Percentiles rank a stretch among this genome's conserved stretches.
Conservation (phyloP, 2,888 invertebrate genomes). For the Drosophila putrida region DNA sequence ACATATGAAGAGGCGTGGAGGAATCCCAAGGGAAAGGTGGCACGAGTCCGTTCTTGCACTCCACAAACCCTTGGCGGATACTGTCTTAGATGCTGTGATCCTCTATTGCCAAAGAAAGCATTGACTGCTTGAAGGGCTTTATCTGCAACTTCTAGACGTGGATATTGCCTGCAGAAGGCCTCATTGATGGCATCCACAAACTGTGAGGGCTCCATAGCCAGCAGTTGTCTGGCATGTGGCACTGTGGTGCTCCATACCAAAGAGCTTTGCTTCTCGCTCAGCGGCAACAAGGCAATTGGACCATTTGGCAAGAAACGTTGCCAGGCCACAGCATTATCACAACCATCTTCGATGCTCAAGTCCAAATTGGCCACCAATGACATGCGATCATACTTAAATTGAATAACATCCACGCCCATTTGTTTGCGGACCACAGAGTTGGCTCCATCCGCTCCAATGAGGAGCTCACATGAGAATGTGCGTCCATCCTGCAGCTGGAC, state of each 20-base stretch:
- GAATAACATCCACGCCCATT: conserved; percentile 92
- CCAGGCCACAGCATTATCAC: conserved; percentile 96
- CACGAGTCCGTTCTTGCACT: conserved; percentile 87
- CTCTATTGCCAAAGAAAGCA: conserved; percentile 82
- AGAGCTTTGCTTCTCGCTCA: conserved; percentile 91
- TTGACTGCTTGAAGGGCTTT: conserved; percentile 86
- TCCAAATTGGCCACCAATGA: conserved; percentile 96
- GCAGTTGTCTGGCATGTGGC: conserved; percentile 90
- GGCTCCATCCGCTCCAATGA: conserved; percentile 98
- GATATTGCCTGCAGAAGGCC: conserved; percentile 87
- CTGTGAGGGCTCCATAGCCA: conserved; percentile 89
- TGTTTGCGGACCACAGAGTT: conserved; percentile 94
- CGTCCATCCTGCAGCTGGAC: conserved; percentile 89
- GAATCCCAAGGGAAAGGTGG: conserved; percentile 96
- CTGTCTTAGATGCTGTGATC: conserved; percentile 82
- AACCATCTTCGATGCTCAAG: conserved; percentile 89
- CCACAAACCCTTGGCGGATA: conserved; percentile 82
- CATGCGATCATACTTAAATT: conserved; percentile 95
- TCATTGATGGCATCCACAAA: conserved; percentile 96
- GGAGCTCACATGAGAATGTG: conserved; percentile 88
- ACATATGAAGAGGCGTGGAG: conserved; percentile 95
- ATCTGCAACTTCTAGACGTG: conserved; percentile 79
- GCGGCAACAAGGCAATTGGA: conserved; percentile 96
- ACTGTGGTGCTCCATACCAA: conserved; percentile 97
- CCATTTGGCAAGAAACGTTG: conserved; percentile 97